phyloP scores from a whole-genome alignment of 2,888 invertebrate species.

The Orchesella flavescens region DNA sequence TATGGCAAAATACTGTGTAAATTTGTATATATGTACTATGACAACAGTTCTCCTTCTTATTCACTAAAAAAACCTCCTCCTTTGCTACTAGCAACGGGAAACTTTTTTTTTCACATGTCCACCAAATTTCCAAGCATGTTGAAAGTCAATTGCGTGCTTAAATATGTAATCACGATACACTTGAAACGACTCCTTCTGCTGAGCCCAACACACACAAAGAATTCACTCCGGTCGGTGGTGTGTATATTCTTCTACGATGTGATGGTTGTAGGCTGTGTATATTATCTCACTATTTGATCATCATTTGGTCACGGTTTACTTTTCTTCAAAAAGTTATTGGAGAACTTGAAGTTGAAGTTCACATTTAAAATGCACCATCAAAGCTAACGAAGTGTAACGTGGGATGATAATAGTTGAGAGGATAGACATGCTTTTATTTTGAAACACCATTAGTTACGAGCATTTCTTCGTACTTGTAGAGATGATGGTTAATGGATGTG shows the following conservation, averaged over 20 bases:
- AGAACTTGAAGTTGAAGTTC: conserved; percentile 5
- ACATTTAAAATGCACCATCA: conserved; percentile 14
- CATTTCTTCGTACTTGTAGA: background rate
- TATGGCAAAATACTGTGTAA: background rate
- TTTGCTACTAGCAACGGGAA: background rate
- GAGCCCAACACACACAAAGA: no score
- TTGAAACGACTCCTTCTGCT: background rate
- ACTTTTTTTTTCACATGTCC: background rate
- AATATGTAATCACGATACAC: conserved; percentile 53
- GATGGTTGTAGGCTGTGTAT: conserved; percentile 20
- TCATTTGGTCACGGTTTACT: conserved; percentile 49
- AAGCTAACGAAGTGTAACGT: background rate
- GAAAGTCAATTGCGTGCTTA: conserved; percentile 38
- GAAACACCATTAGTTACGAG: background rate
- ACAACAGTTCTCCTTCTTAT: background rate
- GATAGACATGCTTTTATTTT: background rate
- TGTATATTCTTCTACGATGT: no score
- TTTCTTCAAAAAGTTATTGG: background rate
- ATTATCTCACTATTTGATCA: conserved; percentile 54
- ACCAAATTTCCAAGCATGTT: conserved; percentile 17
- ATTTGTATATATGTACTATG: background rate
- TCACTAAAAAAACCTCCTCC: background rate
- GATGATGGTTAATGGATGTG: conserved; percentile 36
- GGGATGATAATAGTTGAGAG: background rate
- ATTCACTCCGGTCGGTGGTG: no score